Percentiles rank a stretch among this genome's conserved stretches.
Evolutionary conservation across 2,113 vertebrate species (phyloP).

Genomic region (Zapus hudsonius): DNA sequence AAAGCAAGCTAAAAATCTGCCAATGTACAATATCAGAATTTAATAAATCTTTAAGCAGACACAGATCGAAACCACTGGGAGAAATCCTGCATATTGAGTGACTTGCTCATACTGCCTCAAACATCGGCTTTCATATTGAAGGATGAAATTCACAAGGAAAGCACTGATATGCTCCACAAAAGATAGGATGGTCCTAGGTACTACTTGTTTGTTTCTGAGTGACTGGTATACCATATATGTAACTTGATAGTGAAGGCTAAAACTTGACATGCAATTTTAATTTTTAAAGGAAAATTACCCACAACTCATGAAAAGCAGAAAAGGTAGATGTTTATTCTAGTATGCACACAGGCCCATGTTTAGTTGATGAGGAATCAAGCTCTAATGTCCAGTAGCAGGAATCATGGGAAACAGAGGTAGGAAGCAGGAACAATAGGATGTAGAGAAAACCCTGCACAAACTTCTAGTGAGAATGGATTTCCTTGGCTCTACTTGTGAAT

Average conservation of each 20-base stretch:
- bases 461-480: neutral
- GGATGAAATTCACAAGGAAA: neutral
- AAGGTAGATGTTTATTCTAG: neutral
- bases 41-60: conserved; percentile 4
- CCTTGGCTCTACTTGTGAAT: neutral
- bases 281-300: neutral
- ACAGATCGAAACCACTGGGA: neutral
- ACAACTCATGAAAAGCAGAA: conserved; percentile 30
- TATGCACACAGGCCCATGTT: neutral
- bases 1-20: neutral
- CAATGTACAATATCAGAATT: neutral
- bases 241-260: neutral
- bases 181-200: neutral
- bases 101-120: conserved; percentile 1
- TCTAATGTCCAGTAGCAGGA: neutral
- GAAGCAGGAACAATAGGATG: neutral
- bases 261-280: neutral
- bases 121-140: conserved; percentile 17
- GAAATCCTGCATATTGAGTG: neutral
- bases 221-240: too few relatives aligned
- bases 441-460: neutral
- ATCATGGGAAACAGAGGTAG: neutral
- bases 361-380: neutral
- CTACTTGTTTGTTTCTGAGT: neutral
- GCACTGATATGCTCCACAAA: too few relatives aligned